Evolutionary conservation across 2,888 invertebrate genomes (phyloP).

Genomic region (Athalia cordata): DNA sequence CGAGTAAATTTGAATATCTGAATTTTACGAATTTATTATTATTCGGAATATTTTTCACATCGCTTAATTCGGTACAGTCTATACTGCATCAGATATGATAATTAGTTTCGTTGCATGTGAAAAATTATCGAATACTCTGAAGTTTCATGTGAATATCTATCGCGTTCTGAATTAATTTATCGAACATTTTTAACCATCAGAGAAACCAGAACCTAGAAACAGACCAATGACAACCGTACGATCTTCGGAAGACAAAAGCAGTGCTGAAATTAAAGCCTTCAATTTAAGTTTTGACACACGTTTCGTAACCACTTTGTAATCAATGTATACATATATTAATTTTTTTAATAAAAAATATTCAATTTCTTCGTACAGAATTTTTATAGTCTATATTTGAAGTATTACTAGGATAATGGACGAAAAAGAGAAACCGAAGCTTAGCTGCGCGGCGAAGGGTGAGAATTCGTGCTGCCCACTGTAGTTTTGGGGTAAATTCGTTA

Average conservation of each 20-base stretch:
- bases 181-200: not conserved
- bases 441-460: conserved; percentile 57
- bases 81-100: not conserved
- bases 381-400: conserved; percentile 39
- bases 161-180: conserved; percentile 10
- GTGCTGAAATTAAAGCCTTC: not conserved
- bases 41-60: not conserved
- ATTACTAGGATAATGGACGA: conserved; percentile 48
- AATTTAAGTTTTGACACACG: not conserved
- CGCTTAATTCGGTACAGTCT: not conserved
- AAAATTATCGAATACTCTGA: not conserved
- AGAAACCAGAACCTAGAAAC: not conserved
- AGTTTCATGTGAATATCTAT: not conserved
- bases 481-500: not conserved
- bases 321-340: conserved; percentile 41
- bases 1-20: conserved; percentile 11
- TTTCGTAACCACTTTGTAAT: conserved; percentile 47
- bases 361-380: conserved; percentile 45
- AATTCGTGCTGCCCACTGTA: not conserved
- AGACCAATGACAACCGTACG: not conserved
- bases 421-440: conserved; percentile 50
- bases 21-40: not conserved
- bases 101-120: conserved; percentile 6
- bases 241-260: not conserved
- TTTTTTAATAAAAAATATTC: conserved; percentile 35